phyloP scores from a whole-genome alignment of 2,797 vertebrate species.

The Eulemur rubriventer region DNA sequence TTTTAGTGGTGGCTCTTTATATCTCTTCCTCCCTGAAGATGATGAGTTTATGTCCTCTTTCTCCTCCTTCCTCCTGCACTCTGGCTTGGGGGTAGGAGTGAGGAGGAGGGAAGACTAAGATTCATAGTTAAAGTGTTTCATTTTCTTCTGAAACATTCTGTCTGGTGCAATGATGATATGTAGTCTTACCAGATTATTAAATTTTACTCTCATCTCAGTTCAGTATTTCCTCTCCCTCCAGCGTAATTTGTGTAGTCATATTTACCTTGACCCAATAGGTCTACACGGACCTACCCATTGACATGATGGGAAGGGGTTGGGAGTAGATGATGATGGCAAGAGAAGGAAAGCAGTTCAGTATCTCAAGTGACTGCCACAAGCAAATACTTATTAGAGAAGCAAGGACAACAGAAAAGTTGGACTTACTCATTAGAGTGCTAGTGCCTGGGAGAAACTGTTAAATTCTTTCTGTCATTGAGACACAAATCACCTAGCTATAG shows the following conservation, averaged over 20 bases:
- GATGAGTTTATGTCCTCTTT: neutral
- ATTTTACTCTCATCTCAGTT: slow-evolving; percentile 1
- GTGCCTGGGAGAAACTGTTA: neutral
- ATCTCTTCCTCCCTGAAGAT: neutral
- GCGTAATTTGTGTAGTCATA: neutral
- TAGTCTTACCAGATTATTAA: neutral
- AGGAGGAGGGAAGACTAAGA: neutral
- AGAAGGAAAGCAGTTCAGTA: neutral
- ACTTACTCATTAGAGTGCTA: neutral
- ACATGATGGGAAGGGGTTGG: neutral
- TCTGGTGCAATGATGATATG: neutral
- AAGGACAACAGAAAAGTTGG: neutral
- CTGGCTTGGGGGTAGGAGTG: neutral
- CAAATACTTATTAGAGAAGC: neutral
- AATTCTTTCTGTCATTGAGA: neutral
- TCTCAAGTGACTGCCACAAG: neutral
- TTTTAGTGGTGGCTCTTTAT: neutral
- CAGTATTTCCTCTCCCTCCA: neutral
- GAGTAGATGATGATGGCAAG: accelerated
- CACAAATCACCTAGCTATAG: neutral
- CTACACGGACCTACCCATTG: neutral
- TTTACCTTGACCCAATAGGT: neutral
- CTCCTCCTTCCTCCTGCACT: neutral
- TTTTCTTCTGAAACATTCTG: slow-evolving; percentile 25
- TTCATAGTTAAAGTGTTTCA: neutral